Evolutionary conservation across 2,888 invertebrate species (phyloP).

Genomic region (Herminia tarsipennalis): DNA sequence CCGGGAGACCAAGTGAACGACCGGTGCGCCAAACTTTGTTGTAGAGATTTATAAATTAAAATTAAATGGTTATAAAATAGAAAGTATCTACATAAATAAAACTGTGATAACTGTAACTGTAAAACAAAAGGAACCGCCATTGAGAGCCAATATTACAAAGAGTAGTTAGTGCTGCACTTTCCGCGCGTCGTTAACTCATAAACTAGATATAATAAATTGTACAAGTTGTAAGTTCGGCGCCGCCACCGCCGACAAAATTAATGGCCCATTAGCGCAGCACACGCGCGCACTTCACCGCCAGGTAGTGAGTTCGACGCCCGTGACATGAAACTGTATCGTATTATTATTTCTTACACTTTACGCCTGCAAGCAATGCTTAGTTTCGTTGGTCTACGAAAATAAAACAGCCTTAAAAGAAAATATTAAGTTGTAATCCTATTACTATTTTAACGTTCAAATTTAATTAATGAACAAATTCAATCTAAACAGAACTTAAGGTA

Average conservation of each 20-base stretch:
- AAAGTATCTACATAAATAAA: too few species aligned
- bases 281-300: conserved; percentile 15
- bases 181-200: conserved; percentile 4
- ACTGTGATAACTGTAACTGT: too few species aligned
- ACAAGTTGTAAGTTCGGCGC: neutral
- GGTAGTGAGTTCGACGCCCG: conserved; percentile 34
- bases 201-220: conserved; percentile 3
- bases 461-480: too few species aligned
- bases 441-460: too few species aligned
- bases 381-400: neutral
- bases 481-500: too few species aligned
- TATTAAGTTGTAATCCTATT: too few species aligned
- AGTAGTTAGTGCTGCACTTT: neutral
- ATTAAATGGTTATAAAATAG: too few species aligned
- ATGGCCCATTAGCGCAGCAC: conserved; percentile 42
- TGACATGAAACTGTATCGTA: conserved; percentile 45
- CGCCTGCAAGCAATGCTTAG: neutral
- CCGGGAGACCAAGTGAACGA: too few species aligned
- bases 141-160: neutral
- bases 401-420: too few species aligned
- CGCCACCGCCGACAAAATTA: conserved; percentile 28
- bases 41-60: too few species aligned
- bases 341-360: conserved; percentile 29
- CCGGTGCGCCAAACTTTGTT: too few species aligned
- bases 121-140: too few species aligned